Conservation (phyloP, 2,797 vertebrate species). For the Hemibagrus guttatus region DNA sequence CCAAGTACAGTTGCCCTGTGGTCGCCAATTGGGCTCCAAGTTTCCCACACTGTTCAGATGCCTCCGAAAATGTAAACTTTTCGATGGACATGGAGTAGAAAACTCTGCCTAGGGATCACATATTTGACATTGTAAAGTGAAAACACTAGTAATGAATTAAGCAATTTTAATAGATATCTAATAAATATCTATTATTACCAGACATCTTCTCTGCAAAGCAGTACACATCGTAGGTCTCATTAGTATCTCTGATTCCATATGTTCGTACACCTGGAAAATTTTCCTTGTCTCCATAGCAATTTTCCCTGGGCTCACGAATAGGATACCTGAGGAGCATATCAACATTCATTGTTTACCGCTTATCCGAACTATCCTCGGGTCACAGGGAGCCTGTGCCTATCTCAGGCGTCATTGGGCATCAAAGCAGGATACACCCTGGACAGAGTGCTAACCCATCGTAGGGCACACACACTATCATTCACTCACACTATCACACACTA, state of each 20-base stretch:
- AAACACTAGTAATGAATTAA: neutral
- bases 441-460: too few species aligned
- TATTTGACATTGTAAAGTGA: neutral
- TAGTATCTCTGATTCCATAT: constrained; percentile 90
- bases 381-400: too few species aligned
- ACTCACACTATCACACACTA: too few species aligned
- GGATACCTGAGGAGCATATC: constrained; percentile 81
- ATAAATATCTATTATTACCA: constrained; percentile 72
- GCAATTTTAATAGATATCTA: neutral
- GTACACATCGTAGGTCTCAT: constrained; percentile 97
- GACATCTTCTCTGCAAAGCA: constrained; percentile 95
- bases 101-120: constrained; percentile 81
- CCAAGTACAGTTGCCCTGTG: constrained; percentile 91
- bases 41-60: constrained; percentile 85
- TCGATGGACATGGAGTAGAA: constrained; percentile 87
- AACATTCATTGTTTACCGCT: too few species aligned
- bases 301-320: constrained; percentile 90
- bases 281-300: constrained; percentile 94
- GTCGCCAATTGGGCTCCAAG: constrained; percentile 87
- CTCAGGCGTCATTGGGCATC: too few species aligned
- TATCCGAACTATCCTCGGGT: too few species aligned
- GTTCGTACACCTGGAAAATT: constrained; percentile 93
- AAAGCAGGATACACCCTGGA: too few species aligned
- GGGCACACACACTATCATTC: too few species aligned
- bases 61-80: constrained; percentile 91